Conservation (phyloP, 2,113 vertebrate species). For the Pitta sordida region DNA sequence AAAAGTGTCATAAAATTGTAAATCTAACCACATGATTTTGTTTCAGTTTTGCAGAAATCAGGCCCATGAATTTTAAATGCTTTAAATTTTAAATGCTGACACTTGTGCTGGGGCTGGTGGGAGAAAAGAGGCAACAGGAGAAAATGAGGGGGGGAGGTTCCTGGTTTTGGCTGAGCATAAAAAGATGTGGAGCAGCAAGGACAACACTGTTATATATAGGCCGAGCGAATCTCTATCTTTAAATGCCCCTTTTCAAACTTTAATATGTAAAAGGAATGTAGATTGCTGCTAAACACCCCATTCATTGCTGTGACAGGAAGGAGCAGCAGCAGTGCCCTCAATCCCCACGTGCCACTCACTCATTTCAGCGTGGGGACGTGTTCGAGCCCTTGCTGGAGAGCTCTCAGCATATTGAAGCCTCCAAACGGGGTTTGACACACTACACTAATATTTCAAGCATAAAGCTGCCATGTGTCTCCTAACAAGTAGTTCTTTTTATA, state of each 20-base stretch:
- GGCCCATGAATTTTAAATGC: not conserved
- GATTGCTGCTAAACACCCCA: not conserved
- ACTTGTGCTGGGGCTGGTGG: accelerated
- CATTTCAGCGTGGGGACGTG: not conserved
- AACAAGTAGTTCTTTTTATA: not conserved
- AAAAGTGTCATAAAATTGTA: not conserved
- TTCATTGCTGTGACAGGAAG: not conserved
- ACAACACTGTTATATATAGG: accelerated
- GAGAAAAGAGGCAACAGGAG: not conserved
- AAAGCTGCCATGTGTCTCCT: not conserved
- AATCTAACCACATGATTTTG: not conserved
- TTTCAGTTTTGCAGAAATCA: not conserved
- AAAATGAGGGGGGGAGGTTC: not conserved
- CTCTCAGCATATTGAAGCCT: not conserved
- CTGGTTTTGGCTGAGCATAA: not conserved
- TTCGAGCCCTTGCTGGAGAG: not conserved
- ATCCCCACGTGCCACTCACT: not conserved
- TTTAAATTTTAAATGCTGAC: not conserved
- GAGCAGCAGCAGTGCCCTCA: not conserved
- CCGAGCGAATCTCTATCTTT: not conserved
- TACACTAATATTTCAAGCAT: not conserved
- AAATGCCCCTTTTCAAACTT: not conserved
- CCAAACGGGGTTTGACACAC: not conserved
- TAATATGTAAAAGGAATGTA: not conserved
- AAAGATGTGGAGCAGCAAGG: not conserved